A percentile compares a stretch with the other conserved stretches of the same genome.
Evolutionary conservation across 2,888 invertebrate species (phyloP).

Genomic region (Dolichomitus sp.): DNA sequence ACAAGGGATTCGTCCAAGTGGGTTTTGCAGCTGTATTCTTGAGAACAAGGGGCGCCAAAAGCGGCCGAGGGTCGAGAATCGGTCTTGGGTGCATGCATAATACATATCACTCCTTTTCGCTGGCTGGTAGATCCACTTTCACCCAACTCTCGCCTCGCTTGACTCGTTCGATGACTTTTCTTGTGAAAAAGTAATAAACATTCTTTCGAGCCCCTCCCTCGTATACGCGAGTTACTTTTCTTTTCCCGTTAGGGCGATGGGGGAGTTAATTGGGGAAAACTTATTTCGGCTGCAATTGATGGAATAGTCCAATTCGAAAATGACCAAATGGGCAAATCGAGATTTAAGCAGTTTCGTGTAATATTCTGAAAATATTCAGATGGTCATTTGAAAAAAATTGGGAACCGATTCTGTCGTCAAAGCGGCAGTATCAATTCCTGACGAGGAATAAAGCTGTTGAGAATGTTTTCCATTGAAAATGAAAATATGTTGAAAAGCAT

Average conservation of each 20-base stretch:
- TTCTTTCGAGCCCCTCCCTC: neutral
- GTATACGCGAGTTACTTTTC: neutral
- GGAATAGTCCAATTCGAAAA: neutral
- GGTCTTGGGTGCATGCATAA: conserved; percentile 75
- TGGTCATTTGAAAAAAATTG: neutral
- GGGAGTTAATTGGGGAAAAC: neutral
- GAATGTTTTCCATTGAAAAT: neutral
- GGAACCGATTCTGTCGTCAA: neutral
- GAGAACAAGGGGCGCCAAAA: conserved; percentile 25
- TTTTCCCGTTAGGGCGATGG: neutral
- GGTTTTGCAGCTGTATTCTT: conserved; percentile 1
- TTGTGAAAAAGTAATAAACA: conserved; percentile 18
- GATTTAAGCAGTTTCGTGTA: neutral
- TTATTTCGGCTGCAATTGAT: neutral
- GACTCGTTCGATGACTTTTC: conserved; percentile 23
- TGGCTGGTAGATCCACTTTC: conserved; percentile 28
- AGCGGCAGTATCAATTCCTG: neutral
- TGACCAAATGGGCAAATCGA: neutral
- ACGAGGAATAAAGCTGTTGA: neutral
- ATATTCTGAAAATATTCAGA: neutral
- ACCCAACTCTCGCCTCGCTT: conserved; percentile 37
- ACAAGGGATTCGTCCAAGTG: conserved; percentile 35
- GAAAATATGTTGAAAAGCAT: neutral
- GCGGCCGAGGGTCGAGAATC: conserved; percentile 73
- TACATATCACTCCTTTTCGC: conserved; percentile 69